phyloP scores from a whole-genome alignment of 2,113 vertebrate genomes.

The Perca schrenkii region DNA sequence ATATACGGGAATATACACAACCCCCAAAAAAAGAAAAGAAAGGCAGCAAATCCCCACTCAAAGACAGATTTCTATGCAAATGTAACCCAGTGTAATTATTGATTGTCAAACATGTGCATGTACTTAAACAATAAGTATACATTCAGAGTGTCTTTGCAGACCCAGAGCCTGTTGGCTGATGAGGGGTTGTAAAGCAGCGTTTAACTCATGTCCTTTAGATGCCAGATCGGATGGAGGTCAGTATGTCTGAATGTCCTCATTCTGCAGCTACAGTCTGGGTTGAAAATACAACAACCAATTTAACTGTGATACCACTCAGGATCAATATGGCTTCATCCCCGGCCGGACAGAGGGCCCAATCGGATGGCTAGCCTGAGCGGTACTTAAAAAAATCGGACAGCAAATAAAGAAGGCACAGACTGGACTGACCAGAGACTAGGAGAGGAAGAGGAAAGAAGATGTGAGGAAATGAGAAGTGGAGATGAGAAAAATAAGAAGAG shows the following conservation, averaged over 20 bases:
- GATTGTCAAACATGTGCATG: conserved; percentile 71
- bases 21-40: conserved; percentile 2
- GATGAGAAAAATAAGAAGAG: background rate
- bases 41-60: conserved; percentile 45
- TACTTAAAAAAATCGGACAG: conserved; percentile 72
- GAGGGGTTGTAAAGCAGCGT: conserved; percentile 57
- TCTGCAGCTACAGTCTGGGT: conserved; percentile 57
- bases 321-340: conserved; percentile 79
- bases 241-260: conserved; percentile 65
- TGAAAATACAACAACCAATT: conserved; percentile 77
- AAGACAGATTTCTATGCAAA: conserved; percentile 57
- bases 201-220: conserved; percentile 61
- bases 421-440: conserved; percentile 43
- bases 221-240: conserved; percentile 59
- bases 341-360: conserved; percentile 61
- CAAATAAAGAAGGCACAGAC: conserved; percentile 64
- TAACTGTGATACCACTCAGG: conserved; percentile 68
- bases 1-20: conserved; percentile 44
- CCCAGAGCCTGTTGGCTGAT: conserved; percentile 53
- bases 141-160: conserved; percentile 75
- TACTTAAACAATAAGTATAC: conserved; percentile 62
- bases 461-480: background rate
- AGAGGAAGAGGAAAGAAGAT: background rate
- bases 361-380: conserved; percentile 53
- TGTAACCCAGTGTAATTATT: conserved; percentile 70